Conservation (phyloP, 1,140 invertebrate genomes). For the Drosophila sp. region DNA sequence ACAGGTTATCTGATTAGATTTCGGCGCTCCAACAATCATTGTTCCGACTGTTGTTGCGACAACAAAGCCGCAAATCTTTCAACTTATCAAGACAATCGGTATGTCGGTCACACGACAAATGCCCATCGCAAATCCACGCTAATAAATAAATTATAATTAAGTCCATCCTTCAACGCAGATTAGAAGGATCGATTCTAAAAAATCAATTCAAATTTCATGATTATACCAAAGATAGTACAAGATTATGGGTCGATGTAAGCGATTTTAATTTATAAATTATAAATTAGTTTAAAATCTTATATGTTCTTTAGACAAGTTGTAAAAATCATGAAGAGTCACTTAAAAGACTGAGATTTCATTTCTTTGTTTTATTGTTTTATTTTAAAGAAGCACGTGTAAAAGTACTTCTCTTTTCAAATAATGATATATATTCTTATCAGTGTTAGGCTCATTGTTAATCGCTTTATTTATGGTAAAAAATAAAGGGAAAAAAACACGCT, state of each 20-base stretch:
- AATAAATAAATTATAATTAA: constrained; percentile 10
- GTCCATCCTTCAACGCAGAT: too few species aligned
- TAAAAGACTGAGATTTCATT: too few species aligned
- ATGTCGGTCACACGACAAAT: constrained; percentile 23
- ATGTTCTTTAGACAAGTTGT: too few species aligned
- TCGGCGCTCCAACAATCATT: constrained; percentile 7
- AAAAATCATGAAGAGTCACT: too few species aligned
- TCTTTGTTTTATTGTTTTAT: too few species aligned
- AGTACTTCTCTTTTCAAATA: background rate
- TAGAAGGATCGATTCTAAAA: too few species aligned
- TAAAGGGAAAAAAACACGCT: too few species aligned
- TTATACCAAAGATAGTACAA: too few species aligned
- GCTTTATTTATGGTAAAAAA: constrained; percentile 7
- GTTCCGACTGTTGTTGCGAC: constrained; percentile 25
- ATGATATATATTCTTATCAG: background rate
- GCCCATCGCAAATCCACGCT: constrained; percentile 2
- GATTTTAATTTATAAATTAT: too few species aligned
- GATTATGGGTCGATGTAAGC: too few species aligned
- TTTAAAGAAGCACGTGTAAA: constrained; percentile 10
- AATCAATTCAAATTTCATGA: too few species aligned
- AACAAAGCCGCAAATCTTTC: constrained; percentile 27
- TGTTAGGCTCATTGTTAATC: background rate
- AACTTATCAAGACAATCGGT: constrained; percentile 16
- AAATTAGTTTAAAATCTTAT: too few species aligned
- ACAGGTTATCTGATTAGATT: constrained; percentile 43